A percentile compares a stretch with the other conserved stretches of the same genome.
Conservation (phyloP, 2,888 invertebrate species). For the Aspidiotus destructor region DNA sequence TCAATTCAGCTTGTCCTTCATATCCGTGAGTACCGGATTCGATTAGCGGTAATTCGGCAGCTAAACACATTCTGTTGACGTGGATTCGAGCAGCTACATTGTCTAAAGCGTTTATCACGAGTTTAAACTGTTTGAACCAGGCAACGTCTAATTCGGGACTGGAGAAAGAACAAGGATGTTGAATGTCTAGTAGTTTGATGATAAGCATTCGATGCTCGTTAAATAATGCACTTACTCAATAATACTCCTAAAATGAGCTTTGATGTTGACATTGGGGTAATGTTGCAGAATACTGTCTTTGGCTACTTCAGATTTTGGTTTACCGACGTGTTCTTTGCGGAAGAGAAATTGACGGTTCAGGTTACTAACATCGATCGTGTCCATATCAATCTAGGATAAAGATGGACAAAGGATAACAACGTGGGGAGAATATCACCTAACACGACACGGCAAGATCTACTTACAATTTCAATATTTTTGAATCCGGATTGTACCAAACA, state of each 20-base stretch:
- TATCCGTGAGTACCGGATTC: constrained; percentile 98
- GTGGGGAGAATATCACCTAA: no score
- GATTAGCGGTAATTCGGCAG: constrained; percentile 84
- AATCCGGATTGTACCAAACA: constrained; percentile 93
- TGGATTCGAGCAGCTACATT: constrained; percentile 94
- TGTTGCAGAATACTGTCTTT: constrained; percentile 77
- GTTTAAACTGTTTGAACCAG: constrained; percentile 81
- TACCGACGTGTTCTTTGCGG: constrained; percentile 94
- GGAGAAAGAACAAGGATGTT: constrained; percentile 40
- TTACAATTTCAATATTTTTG: constrained; percentile 83
- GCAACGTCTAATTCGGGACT: constrained; percentile 80
- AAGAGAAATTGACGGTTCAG: constrained; percentile 98
- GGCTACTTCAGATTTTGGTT: constrained; percentile 89
- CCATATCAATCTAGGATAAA: constrained; percentile 84
- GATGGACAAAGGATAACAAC: no score
- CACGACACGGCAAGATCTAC: constrained; percentile 41
- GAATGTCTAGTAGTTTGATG: no score
- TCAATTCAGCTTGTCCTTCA: constrained; percentile 86
- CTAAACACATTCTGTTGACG: constrained; percentile 96
- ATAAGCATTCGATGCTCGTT: no score
- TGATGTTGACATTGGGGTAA: constrained; percentile 79
- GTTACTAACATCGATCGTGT: constrained; percentile 98
- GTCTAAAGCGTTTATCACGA: constrained; percentile 95
- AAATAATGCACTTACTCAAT: constrained; percentile 55
- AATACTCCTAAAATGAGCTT: constrained; percentile 86